These are phyloP conservation scores for Synchiropus splendidus DNA, from an alignment of 2,113 vertebrate genomes.

Conservation along the genomic window DNA sequence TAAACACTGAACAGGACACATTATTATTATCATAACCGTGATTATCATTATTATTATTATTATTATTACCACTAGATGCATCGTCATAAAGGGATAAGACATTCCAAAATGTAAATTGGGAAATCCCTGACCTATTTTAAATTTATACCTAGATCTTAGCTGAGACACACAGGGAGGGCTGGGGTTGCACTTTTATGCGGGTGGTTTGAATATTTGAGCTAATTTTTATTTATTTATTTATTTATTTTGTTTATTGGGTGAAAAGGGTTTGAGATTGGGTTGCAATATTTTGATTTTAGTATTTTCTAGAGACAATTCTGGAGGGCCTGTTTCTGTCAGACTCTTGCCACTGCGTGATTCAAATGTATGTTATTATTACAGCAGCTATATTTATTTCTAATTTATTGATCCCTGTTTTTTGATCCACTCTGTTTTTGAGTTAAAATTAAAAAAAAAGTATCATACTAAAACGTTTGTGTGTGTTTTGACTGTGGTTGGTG, in stretches of 20 bases:
- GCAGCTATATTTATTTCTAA: conserved; percentile 73
- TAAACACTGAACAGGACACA: conserved; percentile 63
- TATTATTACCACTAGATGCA: conserved; percentile 47
- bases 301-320: conserved; percentile 62
- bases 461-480: conserved; percentile 37
- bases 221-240: conserved; percentile 71
- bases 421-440: conserved; percentile 72
- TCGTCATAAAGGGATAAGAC: conserved; percentile 55
- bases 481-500: conserved; percentile 3
- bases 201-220: conserved; percentile 68
- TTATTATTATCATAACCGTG: conserved; percentile 51
- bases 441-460: conserved; percentile 72
- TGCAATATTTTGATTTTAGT: conserved; percentile 68
- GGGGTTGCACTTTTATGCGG: conserved; percentile 55
- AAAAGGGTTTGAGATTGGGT: conserved; percentile 44
- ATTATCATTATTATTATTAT: conserved; percentile 43
- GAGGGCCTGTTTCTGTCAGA: conserved; percentile 65
- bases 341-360: conserved; percentile 64
- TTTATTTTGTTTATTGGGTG: conserved; percentile 65
- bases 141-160: conserved; percentile 70
- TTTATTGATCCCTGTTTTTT: conserved; percentile 71
- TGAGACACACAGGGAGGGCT: conserved; percentile 35
- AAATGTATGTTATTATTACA: conserved; percentile 67
- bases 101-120: conserved; percentile 67
- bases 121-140: conserved; percentile 69